A percentile compares a stretch with the other conserved stretches of the same genome.
Conservation (phyloP, 1,140 invertebrate genomes). For the Microplitis demolitor region DNA sequence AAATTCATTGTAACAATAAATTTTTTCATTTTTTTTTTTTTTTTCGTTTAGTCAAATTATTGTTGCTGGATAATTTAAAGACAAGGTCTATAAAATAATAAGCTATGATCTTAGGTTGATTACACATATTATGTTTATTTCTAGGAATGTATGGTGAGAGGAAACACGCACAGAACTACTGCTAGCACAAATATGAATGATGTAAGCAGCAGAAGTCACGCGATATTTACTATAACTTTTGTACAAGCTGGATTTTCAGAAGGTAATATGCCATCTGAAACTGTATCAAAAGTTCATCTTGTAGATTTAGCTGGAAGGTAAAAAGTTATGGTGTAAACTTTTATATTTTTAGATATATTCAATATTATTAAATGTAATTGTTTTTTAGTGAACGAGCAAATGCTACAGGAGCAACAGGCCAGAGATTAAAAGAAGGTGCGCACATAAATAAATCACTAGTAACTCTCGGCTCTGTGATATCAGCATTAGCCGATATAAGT, state of each 20-base stretch:
- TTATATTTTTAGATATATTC: constrained; percentile 11
- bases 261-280: constrained; percentile 82
- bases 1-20: background rate
- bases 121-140: constrained; percentile 22
- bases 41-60: background rate
- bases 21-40: background rate
- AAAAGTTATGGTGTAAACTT: constrained; percentile 24
- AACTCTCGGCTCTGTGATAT: constrained; percentile 92
- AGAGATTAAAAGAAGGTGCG: constrained; percentile 85
- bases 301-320: constrained; percentile 87
- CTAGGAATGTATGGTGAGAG: constrained; percentile 76
- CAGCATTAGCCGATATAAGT: constrained; percentile 81
- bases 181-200: constrained; percentile 87
- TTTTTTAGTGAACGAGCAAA: constrained; percentile 80
- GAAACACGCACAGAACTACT: constrained; percentile 79
- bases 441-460: constrained; percentile 94
- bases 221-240: constrained; percentile 93
- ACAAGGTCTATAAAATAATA: background rate
- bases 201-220: constrained; percentile 90
- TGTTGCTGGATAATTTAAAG: no score
- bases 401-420: constrained; percentile 83
- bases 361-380: constrained; percentile 1
- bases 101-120: background rate
- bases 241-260: constrained; percentile 82
- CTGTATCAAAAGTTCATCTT: constrained; percentile 86